Base-by-base conservation (phyloP, 1,140 invertebrate genomes). In the Bombus superbus region DNA sequence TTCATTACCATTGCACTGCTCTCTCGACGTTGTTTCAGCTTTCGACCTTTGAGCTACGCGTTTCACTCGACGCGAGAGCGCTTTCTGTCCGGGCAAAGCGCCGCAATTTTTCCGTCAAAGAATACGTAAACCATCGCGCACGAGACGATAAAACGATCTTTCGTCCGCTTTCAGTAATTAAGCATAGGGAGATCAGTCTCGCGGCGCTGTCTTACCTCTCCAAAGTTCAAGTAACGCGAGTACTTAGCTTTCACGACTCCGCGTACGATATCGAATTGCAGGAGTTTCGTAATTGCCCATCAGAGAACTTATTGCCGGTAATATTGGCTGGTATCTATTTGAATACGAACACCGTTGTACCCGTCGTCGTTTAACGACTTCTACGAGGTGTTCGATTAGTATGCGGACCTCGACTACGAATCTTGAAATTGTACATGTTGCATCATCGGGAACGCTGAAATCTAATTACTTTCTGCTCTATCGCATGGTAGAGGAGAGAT, bases 251-350 rank as follows among this genome's bases (percentile, higher is more conserved):
- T 69, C 44, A 35, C 44, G 73, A 38, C 59, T 47, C 44, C 3
- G 3, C n/a, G 44, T 35, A 32, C 44, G 57, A 42, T 69, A 71
- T 68, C 42, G 25, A 59, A 64, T 44, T 32, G 57, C 10, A 28
- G 74, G 64, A 69, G 62, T 77, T 77, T 47, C 35, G 59, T 77
- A 83, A 83, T 71, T 76, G 81, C 64, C 74, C 64, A 69, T 77
- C 44, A 57, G 62, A 25, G 72, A 77, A 83, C 64, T 83, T 77
- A 83, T 83, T 77, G 81, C 64, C 18, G 6, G 47, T 83, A 83
- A 77, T 74, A 74, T 68, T 77, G 62, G 57, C 40, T 83, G 59
- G 59, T 73, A 42, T 25, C 59, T 77, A 40, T 38, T 83, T 81
- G 35, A 62, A 57, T 47, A 57, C 81, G 62, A 77, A 69, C n/a